Evolutionary conservation across 2,113 vertebrate species (phyloP).

Genomic region (Nyctereutes procyonoides): DNA sequence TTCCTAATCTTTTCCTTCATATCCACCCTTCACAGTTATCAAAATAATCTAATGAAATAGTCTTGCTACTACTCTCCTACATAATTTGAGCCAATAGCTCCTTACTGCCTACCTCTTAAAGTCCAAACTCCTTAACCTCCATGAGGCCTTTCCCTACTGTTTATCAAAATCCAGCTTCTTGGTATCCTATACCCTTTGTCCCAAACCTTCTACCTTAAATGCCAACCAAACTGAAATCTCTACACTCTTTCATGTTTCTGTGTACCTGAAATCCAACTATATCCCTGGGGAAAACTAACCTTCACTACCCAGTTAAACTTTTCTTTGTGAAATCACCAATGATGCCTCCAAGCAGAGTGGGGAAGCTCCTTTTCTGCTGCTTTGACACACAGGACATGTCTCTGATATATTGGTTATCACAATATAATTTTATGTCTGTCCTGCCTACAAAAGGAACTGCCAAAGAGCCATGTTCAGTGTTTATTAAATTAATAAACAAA

Average conservation of each 20-base stretch:
- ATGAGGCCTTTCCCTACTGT: neutral
- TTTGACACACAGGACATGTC: neutral
- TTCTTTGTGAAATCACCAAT: neutral
- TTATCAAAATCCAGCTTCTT: neutral
- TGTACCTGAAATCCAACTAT: neutral
- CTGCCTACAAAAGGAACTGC: neutral
- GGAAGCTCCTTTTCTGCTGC: neutral
- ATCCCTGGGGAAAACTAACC: neutral
- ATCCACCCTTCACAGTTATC: neutral
- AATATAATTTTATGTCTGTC: neutral
- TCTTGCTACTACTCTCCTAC: neutral
- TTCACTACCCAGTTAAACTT: neutral
- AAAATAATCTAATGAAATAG: neutral
- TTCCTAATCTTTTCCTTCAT: neutral
- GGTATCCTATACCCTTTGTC: neutral
- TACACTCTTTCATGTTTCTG: neutral
- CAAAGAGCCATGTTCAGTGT: neutral
- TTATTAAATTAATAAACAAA: slow-evolving; percentile 29
- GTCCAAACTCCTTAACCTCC: neutral
- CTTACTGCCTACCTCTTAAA: neutral
- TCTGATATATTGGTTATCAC: neutral
- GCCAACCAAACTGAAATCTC: neutral
- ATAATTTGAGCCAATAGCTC: neutral
- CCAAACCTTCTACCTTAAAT: neutral
- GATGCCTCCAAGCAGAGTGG: neutral